These are phyloP conservation scores for Plemyria rubiginata DNA, from an alignment of 2,888 invertebrate species.

Conservation along the genomic window DNA sequence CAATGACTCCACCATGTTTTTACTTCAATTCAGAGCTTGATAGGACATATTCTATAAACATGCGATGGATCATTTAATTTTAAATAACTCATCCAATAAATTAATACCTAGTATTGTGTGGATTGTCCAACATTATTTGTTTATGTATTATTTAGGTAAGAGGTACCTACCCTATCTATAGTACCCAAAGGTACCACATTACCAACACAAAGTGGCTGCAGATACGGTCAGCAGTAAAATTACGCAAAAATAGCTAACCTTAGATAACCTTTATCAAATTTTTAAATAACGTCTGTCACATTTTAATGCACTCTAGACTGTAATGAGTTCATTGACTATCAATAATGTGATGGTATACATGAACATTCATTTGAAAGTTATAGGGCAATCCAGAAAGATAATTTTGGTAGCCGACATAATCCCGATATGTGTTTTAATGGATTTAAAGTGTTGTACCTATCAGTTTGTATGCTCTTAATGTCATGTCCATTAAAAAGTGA, in stretches of 20 bases:
- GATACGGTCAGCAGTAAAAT: neutral
- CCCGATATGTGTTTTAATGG: slow-evolving; percentile 74
- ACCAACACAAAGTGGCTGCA: too few species aligned
- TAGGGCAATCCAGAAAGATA: slow-evolving; percentile 64
- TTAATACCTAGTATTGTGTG: too few species aligned
- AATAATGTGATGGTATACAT: slow-evolving; percentile 51
- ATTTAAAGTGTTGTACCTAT: slow-evolving; percentile 64
- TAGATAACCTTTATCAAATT: neutral
- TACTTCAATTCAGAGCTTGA: too few species aligned
- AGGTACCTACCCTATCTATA: too few species aligned
- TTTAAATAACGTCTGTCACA: slow-evolving; percentile 5
- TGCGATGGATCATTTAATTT: too few species aligned
- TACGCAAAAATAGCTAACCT: too few species aligned
- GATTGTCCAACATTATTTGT: too few species aligned
- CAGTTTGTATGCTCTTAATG: slow-evolving; percentile 67
- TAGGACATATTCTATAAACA: too few species aligned
- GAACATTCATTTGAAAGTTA: slow-evolving; percentile 60
- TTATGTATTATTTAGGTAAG: too few species aligned
- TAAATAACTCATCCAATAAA: too few species aligned
- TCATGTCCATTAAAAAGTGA: slow-evolving; percentile 59
- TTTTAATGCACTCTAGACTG: slow-evolving; percentile 44
- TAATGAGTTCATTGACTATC: slow-evolving; percentile 42
- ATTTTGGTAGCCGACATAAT: slow-evolving; percentile 64
- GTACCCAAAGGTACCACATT: too few species aligned
- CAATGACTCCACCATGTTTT: too few species aligned